Base-by-base conservation (phyloP, 2,113 vertebrate genomes). In the Crotalus viridis region DNA sequence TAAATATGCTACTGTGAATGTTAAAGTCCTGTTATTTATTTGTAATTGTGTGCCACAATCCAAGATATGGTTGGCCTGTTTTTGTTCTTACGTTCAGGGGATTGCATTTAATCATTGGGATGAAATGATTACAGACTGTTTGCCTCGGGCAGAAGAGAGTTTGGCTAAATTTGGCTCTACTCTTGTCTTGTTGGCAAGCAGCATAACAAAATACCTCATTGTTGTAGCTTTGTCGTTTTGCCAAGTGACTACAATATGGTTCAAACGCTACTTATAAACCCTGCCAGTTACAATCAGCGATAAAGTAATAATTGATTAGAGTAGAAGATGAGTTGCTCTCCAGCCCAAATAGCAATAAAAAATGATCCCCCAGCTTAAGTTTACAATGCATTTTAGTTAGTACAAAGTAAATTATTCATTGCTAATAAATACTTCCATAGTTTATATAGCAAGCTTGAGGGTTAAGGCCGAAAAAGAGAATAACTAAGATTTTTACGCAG, bases 331-430 rank as follows among this genome's bases (percentile, higher is more conserved):
- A 52, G 69, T 54, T 92, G n/a, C 24, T 33, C 17, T 22, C 21
- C 19, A 22, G 94, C 91, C 95, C 93, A 94, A 94, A 93, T 94
- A 92, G 94, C 93, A 93, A 92, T 95, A 61, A 74, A 51, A 86
- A 94, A 92, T 94, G 92, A 74, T 46, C 94, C 95, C 95, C 94
- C 93, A 95, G 94, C 56, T 93, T 92, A 93, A 95, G 92, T 91
- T 93, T 93, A 46, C 93, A 46, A 43, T n/a, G 55, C 91, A 52
- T 24, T 91, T 81, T 91, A 85, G 86, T 94, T 91, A 85, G 95
- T 93, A 90, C 57, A 92, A 94, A 74, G 90, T 90, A 92, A 94
- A 74, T 92, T 90, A 81, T 92, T 95, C 26, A 94, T 93, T 89
- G 92, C 81, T 93, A 95, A 85, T 55, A 92, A 95, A 92, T 89